Conservation (phyloP, 2,888 invertebrate species). For the Agrotis segetum region DNA sequence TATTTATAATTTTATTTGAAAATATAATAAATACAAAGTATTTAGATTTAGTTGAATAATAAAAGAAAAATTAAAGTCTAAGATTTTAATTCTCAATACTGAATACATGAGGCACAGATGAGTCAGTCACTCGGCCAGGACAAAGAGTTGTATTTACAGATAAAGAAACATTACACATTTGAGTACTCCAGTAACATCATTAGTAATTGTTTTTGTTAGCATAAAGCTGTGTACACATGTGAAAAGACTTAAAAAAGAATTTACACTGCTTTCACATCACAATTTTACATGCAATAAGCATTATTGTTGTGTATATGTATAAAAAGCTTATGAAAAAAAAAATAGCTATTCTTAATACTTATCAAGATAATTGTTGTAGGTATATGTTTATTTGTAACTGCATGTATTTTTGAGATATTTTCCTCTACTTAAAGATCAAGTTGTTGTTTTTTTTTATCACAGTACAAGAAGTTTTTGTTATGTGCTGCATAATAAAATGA, state of each 20-base stretch:
- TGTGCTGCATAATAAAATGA: neutral
- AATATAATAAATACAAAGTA: too few relatives aligned
- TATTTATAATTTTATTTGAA: too few relatives aligned
- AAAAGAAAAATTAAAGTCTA: neutral
- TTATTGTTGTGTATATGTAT: slow-evolving; percentile 33
- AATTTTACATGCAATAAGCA: slow-evolving; percentile 27
- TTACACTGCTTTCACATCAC: slow-evolving; percentile 11
- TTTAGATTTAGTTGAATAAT: neutral
- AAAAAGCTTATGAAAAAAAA: too few relatives aligned
- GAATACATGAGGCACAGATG: slow-evolving; percentile 32
- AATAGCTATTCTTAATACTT: slow-evolving; percentile 15
- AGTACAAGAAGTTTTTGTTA: neutral
- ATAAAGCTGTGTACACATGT: slow-evolving; percentile 30
- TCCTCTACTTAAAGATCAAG: slow-evolving; percentile 4
- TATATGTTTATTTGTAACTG: slow-evolving; percentile 14
- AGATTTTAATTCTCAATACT: slow-evolving; percentile 11
- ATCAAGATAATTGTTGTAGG: slow-evolving; percentile 11
- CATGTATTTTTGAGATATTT: slow-evolving; percentile 22
- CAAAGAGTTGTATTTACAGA: slow-evolving; percentile 58
- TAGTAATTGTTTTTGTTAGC: slow-evolving; percentile 41
- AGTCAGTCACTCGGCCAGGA: slow-evolving; percentile 52
- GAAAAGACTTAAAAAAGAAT: slow-evolving; percentile 18
- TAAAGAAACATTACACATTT: slow-evolving; percentile 56
- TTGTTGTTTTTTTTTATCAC: slow-evolving; percentile 10
- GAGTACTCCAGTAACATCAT: slow-evolving; percentile 52